A percentile compares a stretch with the other conserved stretches of the same genome.
Evolutionary conservation across 2,113 vertebrate species (phyloP).

Genomic region (Pholis gunnellus): DNA sequence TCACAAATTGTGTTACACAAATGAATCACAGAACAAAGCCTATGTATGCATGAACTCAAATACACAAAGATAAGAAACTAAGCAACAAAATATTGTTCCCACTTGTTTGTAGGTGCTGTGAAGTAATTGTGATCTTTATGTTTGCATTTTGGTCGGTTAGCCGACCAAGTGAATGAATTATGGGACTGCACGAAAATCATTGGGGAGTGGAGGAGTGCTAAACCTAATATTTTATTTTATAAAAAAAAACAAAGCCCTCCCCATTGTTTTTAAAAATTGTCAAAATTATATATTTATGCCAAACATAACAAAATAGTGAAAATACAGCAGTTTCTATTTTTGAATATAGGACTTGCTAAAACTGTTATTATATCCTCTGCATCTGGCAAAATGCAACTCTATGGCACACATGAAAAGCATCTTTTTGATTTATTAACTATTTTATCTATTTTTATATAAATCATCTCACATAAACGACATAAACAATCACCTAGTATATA

Average conservation of each 20-base stretch:
- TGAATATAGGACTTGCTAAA: neutral
- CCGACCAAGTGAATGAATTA: conserved; percentile 25
- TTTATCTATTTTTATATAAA: neutral
- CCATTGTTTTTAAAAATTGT: neutral
- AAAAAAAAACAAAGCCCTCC: neutral
- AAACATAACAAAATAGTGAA: neutral
- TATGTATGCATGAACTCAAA: conserved; percentile 65
- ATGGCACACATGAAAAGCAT: neutral
- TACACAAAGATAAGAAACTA: conserved; percentile 27
- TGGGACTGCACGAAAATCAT: conserved; percentile 50
- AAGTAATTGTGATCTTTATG: conserved; percentile 58
- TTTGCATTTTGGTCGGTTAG: conserved; percentile 26
- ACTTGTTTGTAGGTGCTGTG: conserved; percentile 65
- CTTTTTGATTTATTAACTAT: neutral
- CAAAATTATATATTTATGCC: conserved; percentile 7
- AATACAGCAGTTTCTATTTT: conserved; percentile 10
- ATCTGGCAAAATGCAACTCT: neutral
- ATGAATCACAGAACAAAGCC: conserved; percentile 9
- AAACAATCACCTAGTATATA: neutral
- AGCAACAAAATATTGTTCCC: conserved; percentile 41
- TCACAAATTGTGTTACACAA: conserved; percentile 28
- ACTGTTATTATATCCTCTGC: neutral
- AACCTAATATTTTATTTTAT: conserved; percentile 14
- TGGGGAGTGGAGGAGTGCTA: neutral
- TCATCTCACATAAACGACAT: neutral